Percentiles rank a stretch among this genome's conserved stretches.
phyloP scores from a whole-genome alignment of 53 echinoderm and acorn worm species.

The Zoroaster sp. region DNA sequence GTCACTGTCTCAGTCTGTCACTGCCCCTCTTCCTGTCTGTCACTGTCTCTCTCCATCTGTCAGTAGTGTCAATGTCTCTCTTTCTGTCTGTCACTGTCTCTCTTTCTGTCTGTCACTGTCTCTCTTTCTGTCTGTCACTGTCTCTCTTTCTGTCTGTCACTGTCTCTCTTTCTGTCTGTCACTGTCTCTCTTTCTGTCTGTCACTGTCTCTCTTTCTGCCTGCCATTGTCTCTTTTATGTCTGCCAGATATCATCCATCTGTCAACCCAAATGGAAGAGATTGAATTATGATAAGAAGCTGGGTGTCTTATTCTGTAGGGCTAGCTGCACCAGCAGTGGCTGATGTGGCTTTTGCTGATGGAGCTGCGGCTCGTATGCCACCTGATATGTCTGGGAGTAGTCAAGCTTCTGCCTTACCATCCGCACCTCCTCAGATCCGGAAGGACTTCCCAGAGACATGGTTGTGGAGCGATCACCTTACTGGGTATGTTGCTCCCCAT shows the following conservation, averaged over 20 bases:
- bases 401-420: background rate
- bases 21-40: no score
- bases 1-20: no score
- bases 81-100: no score
- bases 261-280: no score
- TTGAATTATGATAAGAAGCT: no score
- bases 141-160: background rate
- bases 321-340: background rate
- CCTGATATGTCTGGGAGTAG: background rate
- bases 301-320: no score
- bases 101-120: background rate
- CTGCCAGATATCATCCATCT: no score
- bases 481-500: slow-evolving; percentile 38
- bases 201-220: background rate
- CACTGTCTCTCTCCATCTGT: no score
- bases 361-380: background rate
- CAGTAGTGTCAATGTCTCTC: no score
- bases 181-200: background rate
- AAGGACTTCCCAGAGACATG: slow-evolving; percentile 49
- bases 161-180: background rate
- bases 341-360: background rate
- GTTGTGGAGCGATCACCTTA: slow-evolving; percentile 28
- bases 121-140: background rate
- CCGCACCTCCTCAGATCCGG: background rate
- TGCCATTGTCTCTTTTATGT: no score